Evolutionary conservation across 2,888 invertebrate genomes (phyloP), one percentile per base, ranked within the genome.

Genomic region (Phyllotreta striolata): DNA sequence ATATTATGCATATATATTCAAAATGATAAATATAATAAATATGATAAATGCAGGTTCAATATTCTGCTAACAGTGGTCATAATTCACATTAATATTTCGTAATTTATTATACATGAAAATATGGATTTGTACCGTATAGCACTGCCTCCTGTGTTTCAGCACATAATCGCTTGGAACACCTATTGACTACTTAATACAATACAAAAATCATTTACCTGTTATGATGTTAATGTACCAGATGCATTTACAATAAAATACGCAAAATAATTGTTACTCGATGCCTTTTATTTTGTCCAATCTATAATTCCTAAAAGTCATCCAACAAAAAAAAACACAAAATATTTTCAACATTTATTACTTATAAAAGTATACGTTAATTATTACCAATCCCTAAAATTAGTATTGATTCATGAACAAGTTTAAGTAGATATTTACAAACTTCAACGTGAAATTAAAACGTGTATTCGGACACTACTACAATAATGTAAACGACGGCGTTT

Each of bases 381-480:
- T 24, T 24, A 24, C 24, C 24, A 24, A 24, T 24, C 24, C 24
- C 24, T 24, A 24, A 24, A 24, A 24, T 24, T 24, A 24, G 24
- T 24, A 24, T 24, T 24, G 24, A 24, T 24, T 24, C 24, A 4
- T 24, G 24, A 24, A 24, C 24, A 24, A 24, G 24, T 24, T 24
- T 24, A 24, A 24, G 24, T 24, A 24, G 24, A 24, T 24, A 24
- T 24, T 24, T 24, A 24, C 24, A 24, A 24, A 24, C 24, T 24
- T 24, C 24, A 24, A 24, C 2, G 24, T 52, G 39, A 41, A 62
- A 38, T 85, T 84, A 92, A 83, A 88, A 95, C 73, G 89, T 88
- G 77, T 91, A 92, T 77, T 93, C 90, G 0, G 95, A 93, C 3
- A 96, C 94, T 76, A 89, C 90, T 55, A 97, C 89, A 74, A 90